Conservation (phyloP, 2,113 vertebrate species). For the Agapornis roseicollis region DNA sequence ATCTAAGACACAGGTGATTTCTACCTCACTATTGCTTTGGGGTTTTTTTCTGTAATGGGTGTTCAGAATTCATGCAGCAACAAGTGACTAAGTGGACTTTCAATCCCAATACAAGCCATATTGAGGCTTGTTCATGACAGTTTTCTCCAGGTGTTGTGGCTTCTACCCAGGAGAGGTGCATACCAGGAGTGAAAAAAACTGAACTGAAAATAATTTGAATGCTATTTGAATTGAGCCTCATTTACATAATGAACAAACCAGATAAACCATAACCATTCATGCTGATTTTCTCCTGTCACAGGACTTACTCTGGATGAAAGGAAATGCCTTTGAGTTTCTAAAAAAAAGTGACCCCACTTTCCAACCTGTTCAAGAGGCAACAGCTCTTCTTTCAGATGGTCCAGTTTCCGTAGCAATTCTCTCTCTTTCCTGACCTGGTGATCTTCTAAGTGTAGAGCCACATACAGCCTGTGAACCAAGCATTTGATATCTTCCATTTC, state of each 20-base stretch:
- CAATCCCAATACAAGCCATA: background rate
- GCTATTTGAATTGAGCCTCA: background rate
- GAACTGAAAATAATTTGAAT: background rate
- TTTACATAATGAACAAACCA: background rate
- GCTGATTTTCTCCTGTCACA: background rate
- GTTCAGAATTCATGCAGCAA: background rate
- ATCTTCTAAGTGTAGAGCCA: conserved; percentile 80
- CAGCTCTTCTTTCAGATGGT: conserved; percentile 83
- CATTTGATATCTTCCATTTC: conserved; percentile 80
- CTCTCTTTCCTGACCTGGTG: conserved; percentile 82
- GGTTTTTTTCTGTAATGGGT: background rate
- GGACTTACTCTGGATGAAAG: background rate
- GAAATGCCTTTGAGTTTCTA: background rate
- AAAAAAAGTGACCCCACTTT: background rate
- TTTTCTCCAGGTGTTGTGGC: background rate
- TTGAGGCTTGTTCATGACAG: background rate
- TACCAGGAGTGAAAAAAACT: background rate
- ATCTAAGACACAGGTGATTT: background rate
- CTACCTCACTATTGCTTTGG: background rate
- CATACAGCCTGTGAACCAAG: conserved; percentile 85
- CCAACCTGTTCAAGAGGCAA: conserved; percentile 87
- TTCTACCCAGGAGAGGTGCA: background rate
- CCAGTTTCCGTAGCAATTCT: conserved; percentile 80
- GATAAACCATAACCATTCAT: background rate
- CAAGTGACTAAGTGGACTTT: background rate